A percentile compares a stretch with the other conserved stretches of the same genome.
Evolutionary conservation across 2,888 invertebrate genomes (phyloP).

Genomic region (Sesia apiformis): DNA sequence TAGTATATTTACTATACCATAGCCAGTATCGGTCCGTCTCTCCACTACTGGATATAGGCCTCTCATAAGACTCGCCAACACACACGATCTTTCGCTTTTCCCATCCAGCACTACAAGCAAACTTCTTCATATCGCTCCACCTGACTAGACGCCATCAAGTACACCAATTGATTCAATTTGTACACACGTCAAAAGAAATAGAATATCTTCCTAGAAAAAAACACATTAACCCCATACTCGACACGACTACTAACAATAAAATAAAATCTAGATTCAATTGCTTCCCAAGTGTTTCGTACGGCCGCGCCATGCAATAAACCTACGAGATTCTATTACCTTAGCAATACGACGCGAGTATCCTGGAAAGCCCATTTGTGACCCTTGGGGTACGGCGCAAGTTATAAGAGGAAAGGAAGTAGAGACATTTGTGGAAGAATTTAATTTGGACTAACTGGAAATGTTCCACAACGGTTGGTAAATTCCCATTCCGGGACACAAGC

Average conservation of each 20-base stretch:
- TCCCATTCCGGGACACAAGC: no score
- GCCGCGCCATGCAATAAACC: conserved; percentile 18
- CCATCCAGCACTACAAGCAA: no score
- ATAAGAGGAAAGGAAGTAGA: conserved; percentile 1
- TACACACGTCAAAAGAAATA: no score
- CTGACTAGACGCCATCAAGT: no score
- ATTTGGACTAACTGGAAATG: neutral
- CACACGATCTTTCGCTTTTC: no score
- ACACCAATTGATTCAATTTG: no score
- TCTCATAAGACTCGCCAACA: no score
- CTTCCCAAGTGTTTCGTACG: conserved; percentile 21
- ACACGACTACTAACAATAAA: conserved; percentile 10
- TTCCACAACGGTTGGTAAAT: no score
- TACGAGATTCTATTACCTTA: conserved; percentile 30
- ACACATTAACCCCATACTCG: neutral
- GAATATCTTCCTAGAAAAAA: neutral
- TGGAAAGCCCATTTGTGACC: conserved; percentile 15
- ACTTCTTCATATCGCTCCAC: no score
- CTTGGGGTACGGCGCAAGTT: conserved; percentile 7
- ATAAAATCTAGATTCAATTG: conserved; percentile 28
- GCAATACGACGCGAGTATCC: conserved; percentile 11
- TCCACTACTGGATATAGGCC: no score
- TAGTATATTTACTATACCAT: no score
- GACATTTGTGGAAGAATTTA: neutral
- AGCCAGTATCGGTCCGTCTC: no score